phyloP scores from a whole-genome alignment of 2,113 vertebrate genomes.

The Mustelus asterias region DNA sequence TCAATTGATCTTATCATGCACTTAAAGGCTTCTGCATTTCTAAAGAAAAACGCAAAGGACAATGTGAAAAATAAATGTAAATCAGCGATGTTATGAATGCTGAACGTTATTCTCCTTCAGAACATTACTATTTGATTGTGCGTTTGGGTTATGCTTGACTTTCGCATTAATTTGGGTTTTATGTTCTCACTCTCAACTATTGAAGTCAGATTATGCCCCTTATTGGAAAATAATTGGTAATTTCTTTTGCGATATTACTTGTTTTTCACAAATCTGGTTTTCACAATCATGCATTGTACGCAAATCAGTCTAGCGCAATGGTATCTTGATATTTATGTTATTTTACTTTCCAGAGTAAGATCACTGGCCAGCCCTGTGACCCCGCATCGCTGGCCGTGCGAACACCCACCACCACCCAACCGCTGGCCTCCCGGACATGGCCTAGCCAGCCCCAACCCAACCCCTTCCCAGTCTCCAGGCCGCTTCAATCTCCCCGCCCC shows the following conservation, averaged over 20 bases:
- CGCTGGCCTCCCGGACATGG: no score
- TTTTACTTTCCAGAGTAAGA: not conserved
- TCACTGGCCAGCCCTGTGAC: no score
- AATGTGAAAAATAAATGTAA: not conserved
- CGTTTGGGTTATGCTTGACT: not conserved
- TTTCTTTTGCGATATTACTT: not conserved
- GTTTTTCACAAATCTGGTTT: not conserved
- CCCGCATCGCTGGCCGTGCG: no score
- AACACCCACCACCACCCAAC: no score
- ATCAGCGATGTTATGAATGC: not conserved
- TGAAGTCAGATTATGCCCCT: not conserved
- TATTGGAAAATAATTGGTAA: not conserved
- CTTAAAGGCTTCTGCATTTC: not conserved
- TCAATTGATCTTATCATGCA: not conserved
- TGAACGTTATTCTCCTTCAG: not conserved
- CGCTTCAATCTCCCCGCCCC: no score
- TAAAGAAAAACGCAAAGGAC: not conserved
- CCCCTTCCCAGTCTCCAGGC: no score
- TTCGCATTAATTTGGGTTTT: not conserved
- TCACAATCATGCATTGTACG: not conserved
- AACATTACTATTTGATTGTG: not conserved
- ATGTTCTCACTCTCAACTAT: not conserved
- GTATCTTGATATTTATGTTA: not conserved
- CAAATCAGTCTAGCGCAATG: not conserved
- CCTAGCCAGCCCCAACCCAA: no score